These are phyloP conservation scores for Chunga burmeisteri DNA, from an alignment of 2,113 vertebrate genomes.

Conservation along the genomic window DNA sequence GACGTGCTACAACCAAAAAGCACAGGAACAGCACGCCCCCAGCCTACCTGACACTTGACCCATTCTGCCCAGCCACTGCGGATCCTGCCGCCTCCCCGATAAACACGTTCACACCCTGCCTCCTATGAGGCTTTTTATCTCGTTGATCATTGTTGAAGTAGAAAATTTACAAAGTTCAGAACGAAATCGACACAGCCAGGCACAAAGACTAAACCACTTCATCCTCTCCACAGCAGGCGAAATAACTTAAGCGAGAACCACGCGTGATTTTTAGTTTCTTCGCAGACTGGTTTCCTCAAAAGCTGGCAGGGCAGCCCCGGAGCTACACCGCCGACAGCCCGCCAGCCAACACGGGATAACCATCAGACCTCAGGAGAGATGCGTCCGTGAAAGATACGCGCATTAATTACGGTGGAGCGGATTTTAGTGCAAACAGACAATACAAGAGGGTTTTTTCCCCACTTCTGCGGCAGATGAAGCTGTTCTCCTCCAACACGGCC, in stretches of 20 bases:
- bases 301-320: neutral
- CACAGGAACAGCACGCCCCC: neutral
- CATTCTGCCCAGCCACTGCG: too few relatives aligned
- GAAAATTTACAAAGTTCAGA: neutral
- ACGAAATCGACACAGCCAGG: neutral
- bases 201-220: accelerated
- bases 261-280: accelerated
- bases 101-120: accelerated
- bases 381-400: neutral
- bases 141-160: accelerated
- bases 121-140: neutral
- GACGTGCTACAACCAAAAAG: too few relatives aligned
- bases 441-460: accelerated
- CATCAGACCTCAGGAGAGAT: neutral
- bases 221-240: accelerated
- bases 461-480: neutral
- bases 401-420: neutral
- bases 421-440: too few relatives aligned
- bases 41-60: accelerated
- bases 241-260: neutral
- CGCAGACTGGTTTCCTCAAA: accelerated
- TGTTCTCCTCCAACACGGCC: neutral
- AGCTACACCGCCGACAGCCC: neutral
- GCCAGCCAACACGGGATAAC: neutral
- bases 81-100: neutral